Conservation (phyloP, 1,140 invertebrate genomes). For the Palaemon carinicauda region DNA sequence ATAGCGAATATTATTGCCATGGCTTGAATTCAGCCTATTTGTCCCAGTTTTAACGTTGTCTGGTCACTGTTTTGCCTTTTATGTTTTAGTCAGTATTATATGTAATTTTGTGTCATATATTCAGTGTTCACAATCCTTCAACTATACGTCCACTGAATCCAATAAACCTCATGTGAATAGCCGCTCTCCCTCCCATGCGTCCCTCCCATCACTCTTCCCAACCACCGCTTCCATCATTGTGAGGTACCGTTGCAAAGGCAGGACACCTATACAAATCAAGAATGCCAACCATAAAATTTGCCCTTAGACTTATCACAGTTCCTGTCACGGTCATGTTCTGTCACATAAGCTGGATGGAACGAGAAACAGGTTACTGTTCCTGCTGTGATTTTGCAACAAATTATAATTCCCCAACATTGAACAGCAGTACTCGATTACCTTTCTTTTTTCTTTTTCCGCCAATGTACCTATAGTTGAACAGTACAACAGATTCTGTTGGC, state of each 20-base stretch:
- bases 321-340: not conserved
- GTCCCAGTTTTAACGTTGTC: conserved; percentile 49
- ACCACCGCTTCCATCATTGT: not conserved
- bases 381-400: not conserved
- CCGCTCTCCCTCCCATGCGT: not conserved
- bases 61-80: conserved; percentile 56
- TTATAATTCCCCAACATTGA: not conserved
- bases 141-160: conserved; percentile 40
- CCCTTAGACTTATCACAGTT: not conserved
- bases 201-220: not conserved
- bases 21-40: not conserved
- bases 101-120: conserved; percentile 54
- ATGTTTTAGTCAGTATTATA: conserved; percentile 54
- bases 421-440: conserved; percentile 12
- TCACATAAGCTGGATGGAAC: not conserved
- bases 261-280: too few species aligned
- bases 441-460: not conserved
- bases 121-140: conserved; percentile 50
- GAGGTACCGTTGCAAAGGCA: too few species aligned
- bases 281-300: not conserved
- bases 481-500: conserved; percentile 11
- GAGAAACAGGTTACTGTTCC: not conserved
- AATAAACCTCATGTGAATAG: not conserved
- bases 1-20: conserved; percentile 3
- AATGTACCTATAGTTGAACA: not conserved